phyloP scores from a whole-genome alignment of 2,113 vertebrate species.

The Epinephelus cyanopodus region DNA sequence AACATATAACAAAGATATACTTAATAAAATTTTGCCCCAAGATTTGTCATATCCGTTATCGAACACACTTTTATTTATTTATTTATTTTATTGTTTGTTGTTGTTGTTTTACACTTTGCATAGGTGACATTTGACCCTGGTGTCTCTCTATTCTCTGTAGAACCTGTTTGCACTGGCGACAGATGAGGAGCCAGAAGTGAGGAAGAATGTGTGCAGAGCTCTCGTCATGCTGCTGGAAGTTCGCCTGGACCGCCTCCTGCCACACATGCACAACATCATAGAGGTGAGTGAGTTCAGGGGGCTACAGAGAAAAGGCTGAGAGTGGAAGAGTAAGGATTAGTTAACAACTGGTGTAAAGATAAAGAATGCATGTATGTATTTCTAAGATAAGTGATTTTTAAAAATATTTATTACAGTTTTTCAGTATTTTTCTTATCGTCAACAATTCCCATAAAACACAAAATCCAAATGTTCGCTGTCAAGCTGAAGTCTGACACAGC shows the following conservation, averaged over 20 bases:
- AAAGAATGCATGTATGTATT: neutral
- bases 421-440: neutral
- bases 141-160: conserved; percentile 69
- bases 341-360: neutral
- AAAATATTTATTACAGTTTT: neutral
- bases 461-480: neutral
- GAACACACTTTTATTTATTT: neutral
- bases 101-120: neutral
- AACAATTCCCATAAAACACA: neutral
- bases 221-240: conserved; percentile 98
- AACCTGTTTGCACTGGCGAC: conserved; percentile 96
- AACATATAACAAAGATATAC: neutral
- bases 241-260: conserved; percentile 95
- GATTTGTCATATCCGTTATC: neutral
- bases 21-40: neutral
- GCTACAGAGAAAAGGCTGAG: neutral
- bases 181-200: conserved; percentile 97
- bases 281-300: conserved; percentile 86
- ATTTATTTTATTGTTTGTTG: neutral
- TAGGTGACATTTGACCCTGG: conserved; percentile 3
- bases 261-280: conserved; percentile 98
- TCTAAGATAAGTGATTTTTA: neutral
- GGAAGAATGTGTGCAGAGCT: conserved; percentile 97
- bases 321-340: neutral
- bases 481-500: neutral